These are phyloP conservation scores for Eriocheir sinensis DNA, from an alignment of 1,140 invertebrate species.

Conservation along the genomic window DNA sequence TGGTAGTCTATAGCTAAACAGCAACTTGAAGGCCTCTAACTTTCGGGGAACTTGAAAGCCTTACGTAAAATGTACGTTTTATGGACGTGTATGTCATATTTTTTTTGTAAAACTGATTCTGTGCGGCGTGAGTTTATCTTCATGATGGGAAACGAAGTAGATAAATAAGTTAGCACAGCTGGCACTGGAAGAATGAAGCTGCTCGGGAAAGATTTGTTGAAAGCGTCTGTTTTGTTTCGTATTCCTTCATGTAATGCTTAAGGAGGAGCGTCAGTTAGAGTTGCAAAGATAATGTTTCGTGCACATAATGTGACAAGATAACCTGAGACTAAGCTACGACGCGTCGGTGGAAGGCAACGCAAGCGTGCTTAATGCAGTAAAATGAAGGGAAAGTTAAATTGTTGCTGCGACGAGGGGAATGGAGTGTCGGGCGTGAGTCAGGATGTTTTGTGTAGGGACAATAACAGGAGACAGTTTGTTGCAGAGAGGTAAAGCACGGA, in stretches of 20 bases:
- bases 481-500: no score
- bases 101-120: no score
- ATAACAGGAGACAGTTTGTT: neutral
- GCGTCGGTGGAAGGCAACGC: no score
- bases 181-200: neutral
- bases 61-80: neutral
- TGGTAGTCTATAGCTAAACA: no score
- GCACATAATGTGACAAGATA: no score
- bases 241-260: no score
- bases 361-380: no score
- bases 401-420: neutral
- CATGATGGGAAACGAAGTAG: neutral
- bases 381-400: neutral
- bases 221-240: no score
- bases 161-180: neutral
- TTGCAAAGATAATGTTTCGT: no score
- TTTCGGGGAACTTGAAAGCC: neutral
- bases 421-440: neutral
- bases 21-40: no score
- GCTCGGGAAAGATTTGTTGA: neutral
- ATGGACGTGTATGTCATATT: neutral
- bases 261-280: no score
- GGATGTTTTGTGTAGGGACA: neutral
- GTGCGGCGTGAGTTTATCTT: neutral
- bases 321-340: no score